These are phyloP conservation scores for Apostichopus japonicus DNA, from an alignment of 35 echinoderm and acorn worm genomes.

Conservation along the genomic window DNA sequence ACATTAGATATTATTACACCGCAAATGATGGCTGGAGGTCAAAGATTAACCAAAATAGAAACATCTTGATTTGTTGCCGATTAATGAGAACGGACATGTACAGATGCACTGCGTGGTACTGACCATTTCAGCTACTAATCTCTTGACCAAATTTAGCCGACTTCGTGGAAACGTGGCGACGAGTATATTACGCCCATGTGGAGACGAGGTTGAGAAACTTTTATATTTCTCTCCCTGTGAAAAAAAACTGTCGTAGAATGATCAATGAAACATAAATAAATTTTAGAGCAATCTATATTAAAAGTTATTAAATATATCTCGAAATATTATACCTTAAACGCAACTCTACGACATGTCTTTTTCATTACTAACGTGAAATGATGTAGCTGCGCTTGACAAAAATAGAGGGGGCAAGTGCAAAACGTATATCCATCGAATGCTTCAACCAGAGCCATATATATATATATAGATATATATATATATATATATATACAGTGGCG, in stretches of 20 bases:
- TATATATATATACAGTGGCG: too few species aligned
- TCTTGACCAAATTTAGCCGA: background rate
- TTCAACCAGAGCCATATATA: too few species aligned
- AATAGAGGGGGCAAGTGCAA: too few species aligned
- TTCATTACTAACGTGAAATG: too few species aligned
- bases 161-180: constrained; percentile 1
- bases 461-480: too few species aligned
- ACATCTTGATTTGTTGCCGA: background rate
- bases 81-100: background rate
- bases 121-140: background rate
- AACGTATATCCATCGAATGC: too few species aligned
- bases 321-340: too few species aligned
- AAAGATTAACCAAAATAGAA: background rate
- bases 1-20: background rate
- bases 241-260: background rate
- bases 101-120: constrained; percentile 3
- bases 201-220: background rate
- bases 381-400: too few species aligned
- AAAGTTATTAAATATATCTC: too few species aligned
- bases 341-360: too few species aligned
- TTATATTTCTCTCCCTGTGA: background rate
- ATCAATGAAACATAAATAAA: too few species aligned
- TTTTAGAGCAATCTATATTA: too few species aligned
- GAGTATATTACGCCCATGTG: background rate
- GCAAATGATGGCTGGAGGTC: background rate